These are phyloP conservation scores for Temnopleurus reevesii DNA, from an alignment of 53 echinoderm and acorn worm species.

Conservation along the genomic window DNA sequence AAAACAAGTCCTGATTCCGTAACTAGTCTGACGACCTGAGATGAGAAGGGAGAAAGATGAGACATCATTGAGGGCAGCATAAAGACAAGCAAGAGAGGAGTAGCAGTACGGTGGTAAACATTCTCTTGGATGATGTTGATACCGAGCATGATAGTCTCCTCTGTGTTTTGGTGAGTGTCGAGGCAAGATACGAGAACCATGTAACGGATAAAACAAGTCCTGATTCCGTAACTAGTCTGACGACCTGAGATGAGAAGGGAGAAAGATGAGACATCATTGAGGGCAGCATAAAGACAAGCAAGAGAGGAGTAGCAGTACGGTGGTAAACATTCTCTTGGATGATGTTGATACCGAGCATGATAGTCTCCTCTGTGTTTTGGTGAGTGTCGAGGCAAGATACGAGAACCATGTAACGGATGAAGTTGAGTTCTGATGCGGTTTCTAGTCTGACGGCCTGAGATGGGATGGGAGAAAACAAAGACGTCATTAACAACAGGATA, in stretches of 20 bases:
- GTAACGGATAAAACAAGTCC: constrained; percentile 80
- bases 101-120: constrained; percentile 63
- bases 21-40: too few species aligned
- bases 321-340: constrained; percentile 57
- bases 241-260: too few species aligned
- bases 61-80: too few species aligned
- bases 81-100: neutral
- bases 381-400: constrained; percentile 71
- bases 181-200: constrained; percentile 79
- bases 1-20: too few species aligned
- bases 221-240: constrained; percentile 74
- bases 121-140: constrained; percentile 71
- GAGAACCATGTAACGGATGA: constrained; percentile 88
- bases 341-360: constrained; percentile 85
- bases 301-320: too few species aligned
- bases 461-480: too few species aligned
- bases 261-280: too few species aligned
- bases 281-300: too few species aligned
- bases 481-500: too few species aligned
- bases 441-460: constrained; percentile 87
- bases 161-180: constrained; percentile 76
- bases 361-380: constrained; percentile 85
- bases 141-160: constrained; percentile 86
- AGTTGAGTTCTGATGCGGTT: constrained; percentile 63
- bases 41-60: too few species aligned